A percentile compares a stretch with the other conserved stretches of the same genome.
These are phyloP conservation scores for Imbricaverruca yamaguchii DNA, from an alignment of 2,888 invertebrate species.

Conservation along the genomic window DNA sequence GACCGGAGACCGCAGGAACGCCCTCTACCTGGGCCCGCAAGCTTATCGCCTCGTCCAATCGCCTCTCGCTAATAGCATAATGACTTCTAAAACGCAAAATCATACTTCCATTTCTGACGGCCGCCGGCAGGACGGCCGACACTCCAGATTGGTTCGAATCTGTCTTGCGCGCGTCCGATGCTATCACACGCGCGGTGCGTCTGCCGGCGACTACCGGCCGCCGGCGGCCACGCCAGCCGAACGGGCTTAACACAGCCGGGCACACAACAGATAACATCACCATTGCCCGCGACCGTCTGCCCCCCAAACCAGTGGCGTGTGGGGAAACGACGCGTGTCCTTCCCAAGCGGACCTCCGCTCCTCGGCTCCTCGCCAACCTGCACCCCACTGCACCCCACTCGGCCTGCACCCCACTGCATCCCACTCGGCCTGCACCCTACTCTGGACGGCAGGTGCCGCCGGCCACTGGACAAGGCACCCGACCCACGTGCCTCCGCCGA, in stretches of 20 bases:
- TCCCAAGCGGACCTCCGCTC: background rate
- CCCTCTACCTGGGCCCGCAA: too few relatives aligned
- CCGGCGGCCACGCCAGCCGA: background rate
- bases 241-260: background rate
- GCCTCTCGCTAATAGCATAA: constrained; percentile 12
- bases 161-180: background rate
- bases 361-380: background rate
- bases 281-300: background rate
- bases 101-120: constrained; percentile 21
- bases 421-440: background rate
- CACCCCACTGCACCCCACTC: background rate
- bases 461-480: too few relatives aligned
- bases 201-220: too few relatives aligned
- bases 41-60: constrained; percentile 13
- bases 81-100: constrained; percentile 22
- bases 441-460: too few relatives aligned
- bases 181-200: background rate
- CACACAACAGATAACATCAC: background rate
- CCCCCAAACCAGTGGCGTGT: background rate
- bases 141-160: constrained; percentile 13
- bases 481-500: too few relatives aligned
- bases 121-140: background rate
- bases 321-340: background rate
- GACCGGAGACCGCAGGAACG: too few relatives aligned
- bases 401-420: background rate